phyloP scores from a whole-genome alignment of 2,113 vertebrate species.

The Semnornis frantzii region DNA sequence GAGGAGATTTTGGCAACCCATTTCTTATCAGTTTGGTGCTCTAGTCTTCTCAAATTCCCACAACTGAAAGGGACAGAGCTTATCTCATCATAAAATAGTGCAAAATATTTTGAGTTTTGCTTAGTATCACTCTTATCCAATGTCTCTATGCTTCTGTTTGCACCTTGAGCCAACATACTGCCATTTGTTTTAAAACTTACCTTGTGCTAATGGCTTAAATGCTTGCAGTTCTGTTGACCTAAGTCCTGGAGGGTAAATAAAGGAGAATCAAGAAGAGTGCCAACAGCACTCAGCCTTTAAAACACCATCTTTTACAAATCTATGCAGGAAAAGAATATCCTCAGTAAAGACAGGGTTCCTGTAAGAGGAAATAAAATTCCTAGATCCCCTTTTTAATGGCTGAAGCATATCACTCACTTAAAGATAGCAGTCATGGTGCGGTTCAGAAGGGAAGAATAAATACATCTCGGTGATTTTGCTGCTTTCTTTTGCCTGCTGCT shows the following conservation, averaged over 20 bases:
- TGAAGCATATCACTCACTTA: neutral
- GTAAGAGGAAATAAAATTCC: neutral
- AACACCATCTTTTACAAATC: neutral
- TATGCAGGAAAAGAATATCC: neutral
- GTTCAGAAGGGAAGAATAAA: neutral
- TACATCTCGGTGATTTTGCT: neutral
- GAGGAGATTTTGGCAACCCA: neutral
- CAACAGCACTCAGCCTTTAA: neutral
- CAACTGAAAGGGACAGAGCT: neutral
- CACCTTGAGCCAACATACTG: neutral
- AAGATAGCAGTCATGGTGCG: accelerated
- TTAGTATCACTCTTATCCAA: neutral
- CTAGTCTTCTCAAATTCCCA: neutral
- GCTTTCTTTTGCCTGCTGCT: neutral
- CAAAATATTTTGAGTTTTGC: neutral
- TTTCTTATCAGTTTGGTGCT: neutral
- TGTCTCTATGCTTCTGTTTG: neutral
- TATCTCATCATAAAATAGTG: neutral
- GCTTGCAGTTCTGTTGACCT: neutral
- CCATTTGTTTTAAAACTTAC: neutral
- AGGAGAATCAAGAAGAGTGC: neutral
- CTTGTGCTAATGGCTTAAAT: neutral
- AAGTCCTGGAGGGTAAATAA: neutral
- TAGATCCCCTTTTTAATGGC: neutral
- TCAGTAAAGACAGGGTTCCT: neutral